A percentile compares a stretch with the other conserved stretches of the same genome.
Evolutionary conservation across 2,113 vertebrate species (phyloP).

Genomic region (Electrona antarctica): DNA sequence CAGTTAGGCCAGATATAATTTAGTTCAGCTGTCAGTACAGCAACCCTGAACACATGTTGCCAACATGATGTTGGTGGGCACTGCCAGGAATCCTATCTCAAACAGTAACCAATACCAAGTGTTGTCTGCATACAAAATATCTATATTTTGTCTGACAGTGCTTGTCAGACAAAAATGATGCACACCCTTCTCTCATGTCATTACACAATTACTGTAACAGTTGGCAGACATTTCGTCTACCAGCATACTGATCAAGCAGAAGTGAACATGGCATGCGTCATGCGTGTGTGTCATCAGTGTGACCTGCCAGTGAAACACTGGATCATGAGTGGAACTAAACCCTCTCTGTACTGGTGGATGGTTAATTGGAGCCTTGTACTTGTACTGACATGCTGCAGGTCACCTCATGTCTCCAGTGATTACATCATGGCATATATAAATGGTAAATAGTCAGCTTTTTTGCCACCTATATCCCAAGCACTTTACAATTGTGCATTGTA

Average conservation of each 20-base stretch:
- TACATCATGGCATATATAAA: constrained; percentile 5
- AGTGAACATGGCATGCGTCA: constrained; percentile 8
- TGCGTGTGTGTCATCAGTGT: constrained; percentile 11
- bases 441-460: no score
- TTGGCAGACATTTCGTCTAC: neutral
- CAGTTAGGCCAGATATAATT: no score
- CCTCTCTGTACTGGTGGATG: constrained; percentile 47
- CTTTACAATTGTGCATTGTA: no score
- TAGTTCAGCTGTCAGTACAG: no score
- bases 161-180: no score
- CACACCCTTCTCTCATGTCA: neutral
- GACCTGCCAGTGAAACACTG: constrained; percentile 33
- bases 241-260: constrained; percentile 21
- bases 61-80: no score
- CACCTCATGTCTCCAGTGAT: constrained; percentile 49
- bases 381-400: constrained; percentile 30
- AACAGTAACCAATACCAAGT: no score
- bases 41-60: no score
- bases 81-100: no score
- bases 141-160: no score
- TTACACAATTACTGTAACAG: constrained; percentile 8
- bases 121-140: no score
- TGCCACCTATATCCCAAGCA: no score
- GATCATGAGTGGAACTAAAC: constrained; percentile 32
- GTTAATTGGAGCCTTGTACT: constrained; percentile 25